Conservation (phyloP, 2,113 vertebrate genomes). For the Serinus canaria region DNA sequence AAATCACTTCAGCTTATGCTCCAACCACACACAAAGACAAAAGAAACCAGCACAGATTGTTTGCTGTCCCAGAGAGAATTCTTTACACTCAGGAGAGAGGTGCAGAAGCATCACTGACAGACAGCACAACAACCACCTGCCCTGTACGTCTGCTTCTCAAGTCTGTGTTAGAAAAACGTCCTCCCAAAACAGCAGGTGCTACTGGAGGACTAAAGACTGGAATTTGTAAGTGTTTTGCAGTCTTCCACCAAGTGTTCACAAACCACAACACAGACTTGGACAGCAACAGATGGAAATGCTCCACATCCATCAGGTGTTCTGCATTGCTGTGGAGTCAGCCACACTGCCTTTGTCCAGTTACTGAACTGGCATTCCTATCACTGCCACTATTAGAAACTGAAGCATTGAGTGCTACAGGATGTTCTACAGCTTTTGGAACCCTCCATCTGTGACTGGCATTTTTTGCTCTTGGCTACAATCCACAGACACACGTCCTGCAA, state of each 20-base stretch:
- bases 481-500: neutral
- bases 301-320: neutral
- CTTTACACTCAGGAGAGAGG: neutral
- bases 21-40: neutral
- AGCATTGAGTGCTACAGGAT: neutral
- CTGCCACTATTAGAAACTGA: neutral
- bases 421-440: neutral
- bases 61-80: neutral
- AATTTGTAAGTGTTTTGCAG: neutral
- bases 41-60: neutral
- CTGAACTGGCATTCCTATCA: neutral
- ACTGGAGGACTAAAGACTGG: neutral
- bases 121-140: neutral
- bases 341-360: neutral
- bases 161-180: neutral
- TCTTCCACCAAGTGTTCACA: neutral
- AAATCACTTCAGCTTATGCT: neutral
- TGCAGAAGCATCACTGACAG: neutral
- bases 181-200: neutral
- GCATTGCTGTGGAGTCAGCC: neutral
- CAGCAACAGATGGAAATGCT: neutral
- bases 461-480: neutral
- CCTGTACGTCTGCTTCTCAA: neutral
- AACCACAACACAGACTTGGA: neutral
- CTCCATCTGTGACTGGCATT: neutral